Evolutionary conservation across 1,140 invertebrate genomes (phyloP).

Genomic region (Tachypleus tridentatus): DNA sequence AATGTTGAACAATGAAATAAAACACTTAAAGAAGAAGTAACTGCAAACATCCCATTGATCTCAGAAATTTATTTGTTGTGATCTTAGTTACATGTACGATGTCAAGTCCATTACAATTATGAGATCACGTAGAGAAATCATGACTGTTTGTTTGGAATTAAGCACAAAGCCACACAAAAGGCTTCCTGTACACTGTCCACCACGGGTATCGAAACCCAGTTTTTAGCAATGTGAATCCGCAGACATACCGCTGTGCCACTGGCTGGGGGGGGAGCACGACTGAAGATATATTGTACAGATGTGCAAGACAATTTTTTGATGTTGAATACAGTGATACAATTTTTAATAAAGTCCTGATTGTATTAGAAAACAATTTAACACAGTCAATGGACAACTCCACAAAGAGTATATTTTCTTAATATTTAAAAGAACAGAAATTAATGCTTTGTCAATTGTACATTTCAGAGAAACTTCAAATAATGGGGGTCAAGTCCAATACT

Average conservation of each 20-base stretch:
- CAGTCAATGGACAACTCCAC: conserved; percentile 4
- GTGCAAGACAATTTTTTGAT: conserved; percentile 1
- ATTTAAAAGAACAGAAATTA: not conserved
- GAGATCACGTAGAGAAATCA: too few species aligned
- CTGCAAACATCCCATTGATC: conserved; percentile 29
- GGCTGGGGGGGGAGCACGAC: conserved; percentile 8
- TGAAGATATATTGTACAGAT: conserved; percentile 7
- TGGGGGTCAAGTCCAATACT: not conserved
- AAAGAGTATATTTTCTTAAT: conserved; percentile 1
- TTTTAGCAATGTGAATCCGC: too few species aligned
- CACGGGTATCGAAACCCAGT: too few species aligned
- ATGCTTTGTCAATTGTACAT: not conserved
- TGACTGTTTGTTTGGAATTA: too few species aligned
- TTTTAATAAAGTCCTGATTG: conserved; percentile 13
- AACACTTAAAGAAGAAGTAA: conserved; percentile 31
- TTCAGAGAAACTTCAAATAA: conserved; percentile 1
- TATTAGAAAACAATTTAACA: conserved; percentile 12
- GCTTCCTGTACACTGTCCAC: too few species aligned
- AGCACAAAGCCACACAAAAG: too few species aligned
- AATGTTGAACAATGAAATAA: conserved; percentile 32
- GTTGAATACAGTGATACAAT: conserved; percentile 3
- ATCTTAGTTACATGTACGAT: conserved; percentile 28
- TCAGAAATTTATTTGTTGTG: conserved; percentile 30
- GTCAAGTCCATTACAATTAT: conserved; percentile 14
- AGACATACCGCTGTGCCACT: too few species aligned